Base-by-base conservation (phyloP, 2,888 invertebrate genomes). In the Invenusta paracnida region DNA sequence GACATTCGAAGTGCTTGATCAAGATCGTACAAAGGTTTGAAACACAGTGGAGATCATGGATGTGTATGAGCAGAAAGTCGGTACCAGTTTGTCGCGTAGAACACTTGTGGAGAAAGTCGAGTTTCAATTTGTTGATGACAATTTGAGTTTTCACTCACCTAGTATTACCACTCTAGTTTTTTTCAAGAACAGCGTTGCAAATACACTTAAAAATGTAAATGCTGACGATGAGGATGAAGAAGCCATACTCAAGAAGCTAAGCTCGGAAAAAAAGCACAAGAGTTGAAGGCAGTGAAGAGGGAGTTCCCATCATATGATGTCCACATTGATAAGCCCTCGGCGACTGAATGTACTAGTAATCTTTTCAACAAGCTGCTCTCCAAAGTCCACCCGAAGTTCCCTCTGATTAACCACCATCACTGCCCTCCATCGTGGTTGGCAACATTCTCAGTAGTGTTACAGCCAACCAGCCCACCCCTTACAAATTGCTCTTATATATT, bases 381-480 rank as follows among this genome's bases (percentile, higher is more conserved):
- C 73, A 73, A 73, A 73, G 73, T 73, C 27, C 17, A 73, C 73
- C 11, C 73, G 73, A 73, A 73, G 73, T 73, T 73, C 73, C 5
- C 73, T 5, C 73, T 73, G 73, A 73, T 73, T 13, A 5, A 73
- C 23, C 73, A 73, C 73, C 73, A 73, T 73, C 73, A 73, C 73
- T 73, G 73, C 17, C 73, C 73, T 73, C 11, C 73, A 73, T 73
- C 73, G 23, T 73, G 73, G 73, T 25, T 73, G 73, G 73, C 73
- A 73, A 73, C 73, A 73, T 73, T 73, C 11, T 73, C 73, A 73
- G 17, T 73, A 73, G 73, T 73, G 27, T 73, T 73, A 73, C 73
- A 73, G 73, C 73, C 73, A 73, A 73, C 73, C 27, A 73, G 73
- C 73, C 73, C 73, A 73, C 73, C 73, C 27, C 73, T 73, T 73